Percentiles rank a stretch among this genome's conserved stretches.
Evolutionary conservation across 2,797 vertebrate species (phyloP).

Genomic region (Darevskia nairensis): DNA sequence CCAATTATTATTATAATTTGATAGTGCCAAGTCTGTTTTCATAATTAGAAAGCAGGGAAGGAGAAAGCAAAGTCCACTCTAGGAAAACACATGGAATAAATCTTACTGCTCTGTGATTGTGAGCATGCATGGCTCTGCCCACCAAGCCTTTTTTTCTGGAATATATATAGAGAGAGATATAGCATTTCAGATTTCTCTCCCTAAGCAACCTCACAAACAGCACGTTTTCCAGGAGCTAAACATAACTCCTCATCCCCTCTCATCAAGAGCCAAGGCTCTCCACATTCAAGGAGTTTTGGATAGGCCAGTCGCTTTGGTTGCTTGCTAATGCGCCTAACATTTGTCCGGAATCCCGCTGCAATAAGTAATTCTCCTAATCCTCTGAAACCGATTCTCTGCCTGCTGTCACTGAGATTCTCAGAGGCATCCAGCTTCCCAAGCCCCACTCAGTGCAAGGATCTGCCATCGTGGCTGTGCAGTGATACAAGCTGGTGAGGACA

Average conservation of each 20-base stretch:
- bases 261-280: slow-evolving; percentile 13
- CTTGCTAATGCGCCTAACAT: background rate
- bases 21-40: background rate
- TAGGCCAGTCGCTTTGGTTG: background rate
- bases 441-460: background rate
- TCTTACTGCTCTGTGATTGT: background rate
- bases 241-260: slow-evolving; percentile 13
- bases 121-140: background rate
- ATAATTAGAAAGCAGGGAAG: background rate
- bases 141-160: background rate
- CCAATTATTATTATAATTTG: background rate
- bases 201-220: slow-evolving; percentile 2
- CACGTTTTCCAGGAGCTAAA: slow-evolving; percentile 26
- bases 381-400: background rate
- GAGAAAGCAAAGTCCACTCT: background rate
- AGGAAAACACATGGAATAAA: background rate
- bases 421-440: background rate
- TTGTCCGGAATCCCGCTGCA: background rate
- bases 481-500: background rate
- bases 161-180: slow-evolving; percentile 13
- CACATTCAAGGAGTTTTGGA: background rate
- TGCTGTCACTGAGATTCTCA: background rate
- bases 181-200: background rate
- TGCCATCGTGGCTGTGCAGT: background rate
- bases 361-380: slow-evolving; percentile 7